Evolutionary conservation across 1,140 invertebrate genomes (phyloP), one percentile per base, ranked within the genome.

Genomic region (Orussus abietinus): DNA sequence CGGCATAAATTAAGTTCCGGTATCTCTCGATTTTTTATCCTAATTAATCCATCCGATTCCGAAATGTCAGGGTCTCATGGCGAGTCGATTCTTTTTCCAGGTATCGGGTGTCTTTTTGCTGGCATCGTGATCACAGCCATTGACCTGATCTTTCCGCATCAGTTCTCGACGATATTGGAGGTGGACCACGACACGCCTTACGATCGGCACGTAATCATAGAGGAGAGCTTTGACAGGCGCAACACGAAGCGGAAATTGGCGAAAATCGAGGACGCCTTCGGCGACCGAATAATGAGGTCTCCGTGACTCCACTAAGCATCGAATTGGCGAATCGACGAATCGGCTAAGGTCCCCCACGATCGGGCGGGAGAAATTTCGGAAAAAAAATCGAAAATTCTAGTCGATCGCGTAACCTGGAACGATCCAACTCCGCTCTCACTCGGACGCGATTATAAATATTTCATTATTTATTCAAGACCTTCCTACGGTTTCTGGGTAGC

Each of bases 141-240:
- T 14, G 91, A 95, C 62, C 75, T 90, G 55, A 79, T 92, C 18
- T 93, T 85, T 71, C 92, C 92, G 5, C 88, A 94, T 66, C 84
- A 85, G 53, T 96, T 95, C 72, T 92, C 90, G 9, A 94, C 91
- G 0, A 87, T 94, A 36, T 68, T 96, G 26, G 92, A 96, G 64
- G 89, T 96, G 10, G 90, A 96, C 68, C 94, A 93, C 60, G 91
- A 92, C 58, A 95, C 92, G 1, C 92, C 92, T 0, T 94, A 93
- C 50, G 90, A 94, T 64, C 75, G 90, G 20, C 90, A 94, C 62
- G 88, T 92, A 12, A 91, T 93, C 13, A 88, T 93, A 32, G 88
- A 92, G 53, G 90, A 92, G 62, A 91, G 88, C 51, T 82, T 86
- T 53, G 84, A 88, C 50, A 84, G 80, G n/a, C 75, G 82, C 20